Conservation (phyloP, 2,113 vertebrate species). For the Bubo blakistoni region DNA sequence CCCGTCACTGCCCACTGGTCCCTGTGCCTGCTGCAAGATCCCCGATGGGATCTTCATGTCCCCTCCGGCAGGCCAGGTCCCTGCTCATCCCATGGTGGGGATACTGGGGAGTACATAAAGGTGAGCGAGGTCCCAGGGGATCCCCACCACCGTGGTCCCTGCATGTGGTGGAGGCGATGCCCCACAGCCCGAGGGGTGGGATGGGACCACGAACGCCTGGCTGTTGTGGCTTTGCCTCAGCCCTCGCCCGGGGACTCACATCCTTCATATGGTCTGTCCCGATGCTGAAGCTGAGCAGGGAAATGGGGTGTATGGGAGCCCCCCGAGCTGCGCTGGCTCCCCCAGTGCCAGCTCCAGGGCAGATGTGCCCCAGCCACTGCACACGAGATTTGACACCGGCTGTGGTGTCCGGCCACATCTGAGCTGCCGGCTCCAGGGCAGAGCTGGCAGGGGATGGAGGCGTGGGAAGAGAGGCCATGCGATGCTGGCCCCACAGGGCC, state of each 20-base stretch:
- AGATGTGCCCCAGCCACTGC: background rate
- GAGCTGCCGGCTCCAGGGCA: background rate
- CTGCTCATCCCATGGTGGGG: rapidly evolving
- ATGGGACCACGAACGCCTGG: rapidly evolving
- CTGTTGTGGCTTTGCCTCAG: background rate
- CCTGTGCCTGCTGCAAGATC: background rate
- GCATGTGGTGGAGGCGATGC: rapidly evolving
- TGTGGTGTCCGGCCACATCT: background rate
- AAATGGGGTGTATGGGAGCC: rapidly evolving
- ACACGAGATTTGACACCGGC: rapidly evolving
- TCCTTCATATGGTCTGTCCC: background rate
- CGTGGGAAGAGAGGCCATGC: background rate
- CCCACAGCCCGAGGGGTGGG: rapidly evolving
- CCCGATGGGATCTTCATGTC: too few relatives aligned
- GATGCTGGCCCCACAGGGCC: background rate
- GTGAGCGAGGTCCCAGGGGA: background rate
- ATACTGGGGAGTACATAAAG: rapidly evolving
- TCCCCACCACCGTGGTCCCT: rapidly evolving
- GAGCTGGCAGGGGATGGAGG: background rate
- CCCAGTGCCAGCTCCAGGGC: background rate
- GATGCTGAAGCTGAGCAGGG: rapidly evolving
- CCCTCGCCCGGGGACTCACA: rapidly evolving
- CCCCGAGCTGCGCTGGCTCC: background rate
- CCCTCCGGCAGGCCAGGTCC: rapidly evolving
- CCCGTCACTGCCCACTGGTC: rapidly evolving